A percentile compares a stretch with the other conserved stretches of the same genome.
Evolutionary conservation across 2,888 invertebrate species (phyloP).

Genomic region (Alentia gelatinosa): DNA sequence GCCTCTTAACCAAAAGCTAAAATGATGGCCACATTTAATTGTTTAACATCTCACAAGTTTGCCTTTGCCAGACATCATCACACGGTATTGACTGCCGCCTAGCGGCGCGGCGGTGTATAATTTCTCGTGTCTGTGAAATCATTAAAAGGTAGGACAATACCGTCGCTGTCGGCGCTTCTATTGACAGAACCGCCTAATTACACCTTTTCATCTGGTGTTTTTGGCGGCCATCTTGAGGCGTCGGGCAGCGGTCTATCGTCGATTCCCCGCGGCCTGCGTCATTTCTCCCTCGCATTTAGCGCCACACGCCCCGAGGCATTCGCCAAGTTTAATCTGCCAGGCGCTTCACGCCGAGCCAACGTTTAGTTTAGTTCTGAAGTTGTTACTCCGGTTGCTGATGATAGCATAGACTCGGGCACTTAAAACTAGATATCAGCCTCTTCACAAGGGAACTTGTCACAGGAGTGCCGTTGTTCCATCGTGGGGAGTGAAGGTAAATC

Average conservation of each 20-base stretch:
- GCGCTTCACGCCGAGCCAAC: not conserved
- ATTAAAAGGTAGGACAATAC: conserved; percentile 3
- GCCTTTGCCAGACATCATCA: not conserved
- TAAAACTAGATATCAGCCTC: too few relatives aligned
- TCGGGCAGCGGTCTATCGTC: not conserved
- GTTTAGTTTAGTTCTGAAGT: not conserved
- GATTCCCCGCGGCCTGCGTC: not conserved
- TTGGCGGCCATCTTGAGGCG: not conserved
- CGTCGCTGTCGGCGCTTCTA: not conserved
- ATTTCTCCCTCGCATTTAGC: not conserved
- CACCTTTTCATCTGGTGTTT: not conserved
- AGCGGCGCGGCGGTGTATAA: not conserved
- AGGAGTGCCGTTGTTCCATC: too few relatives aligned
- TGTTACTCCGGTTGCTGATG: too few relatives aligned
- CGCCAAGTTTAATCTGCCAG: not conserved
- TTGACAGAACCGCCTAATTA: not conserved
- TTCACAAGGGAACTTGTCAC: too few relatives aligned
- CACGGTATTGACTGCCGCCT: not conserved
- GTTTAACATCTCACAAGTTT: not conserved
- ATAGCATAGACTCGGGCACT: too few relatives aligned
- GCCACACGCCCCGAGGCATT: not conserved
- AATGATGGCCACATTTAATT: not conserved
- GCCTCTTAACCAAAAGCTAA: not conserved
- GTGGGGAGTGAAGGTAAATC: too few relatives aligned
- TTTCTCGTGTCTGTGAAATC: not conserved